Conservation (phyloP, 2,113 vertebrate species). For the Centrocercus urophasianus region DNA sequence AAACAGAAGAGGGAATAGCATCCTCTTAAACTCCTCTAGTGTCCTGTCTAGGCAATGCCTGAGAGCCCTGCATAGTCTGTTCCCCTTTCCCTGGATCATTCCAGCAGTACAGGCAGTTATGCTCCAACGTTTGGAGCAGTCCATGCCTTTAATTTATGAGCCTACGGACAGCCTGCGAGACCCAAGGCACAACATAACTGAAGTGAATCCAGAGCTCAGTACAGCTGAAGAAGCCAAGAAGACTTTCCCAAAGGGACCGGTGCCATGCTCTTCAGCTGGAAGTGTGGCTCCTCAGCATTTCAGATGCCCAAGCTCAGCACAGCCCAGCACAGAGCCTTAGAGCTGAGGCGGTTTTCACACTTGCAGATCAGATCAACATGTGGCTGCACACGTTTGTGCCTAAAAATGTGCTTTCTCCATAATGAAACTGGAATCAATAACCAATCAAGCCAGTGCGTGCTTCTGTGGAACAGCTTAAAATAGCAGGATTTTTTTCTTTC, state of each 20-base stretch:
- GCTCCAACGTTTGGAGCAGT: not conserved
- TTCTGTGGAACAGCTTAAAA: conserved; percentile 69
- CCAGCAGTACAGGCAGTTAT: conserved; percentile 18
- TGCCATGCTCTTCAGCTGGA: not conserved
- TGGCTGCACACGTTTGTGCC: conserved; percentile 2
- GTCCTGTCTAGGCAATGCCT: not conserved
- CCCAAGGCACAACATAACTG: conserved; percentile 45
- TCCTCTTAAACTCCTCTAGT: fast-evolving
- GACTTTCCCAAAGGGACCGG: conserved; percentile 18
- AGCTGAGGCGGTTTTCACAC: not conserved
- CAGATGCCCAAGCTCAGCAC: not conserved
- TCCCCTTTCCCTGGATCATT: not conserved
- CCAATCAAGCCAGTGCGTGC: conserved; percentile 62
- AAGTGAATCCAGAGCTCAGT: conserved; percentile 38
- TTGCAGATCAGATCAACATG: conserved; percentile 40
- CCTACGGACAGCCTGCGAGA: not conserved
- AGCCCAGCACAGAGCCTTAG: not conserved
- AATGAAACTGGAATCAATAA: conserved; percentile 70
- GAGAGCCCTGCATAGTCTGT: not conserved
- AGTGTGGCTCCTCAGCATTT: conserved; percentile 5
- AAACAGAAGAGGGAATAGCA: not conserved
- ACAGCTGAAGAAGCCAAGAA: conserved; percentile 32
- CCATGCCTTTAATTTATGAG: not conserved
- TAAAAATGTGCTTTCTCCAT: conserved; percentile 46
- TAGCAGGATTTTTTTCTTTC: conserved; percentile 43